Base-by-base conservation (phyloP, 2,113 vertebrate genomes). In the Cromileptes altivelis region DNA sequence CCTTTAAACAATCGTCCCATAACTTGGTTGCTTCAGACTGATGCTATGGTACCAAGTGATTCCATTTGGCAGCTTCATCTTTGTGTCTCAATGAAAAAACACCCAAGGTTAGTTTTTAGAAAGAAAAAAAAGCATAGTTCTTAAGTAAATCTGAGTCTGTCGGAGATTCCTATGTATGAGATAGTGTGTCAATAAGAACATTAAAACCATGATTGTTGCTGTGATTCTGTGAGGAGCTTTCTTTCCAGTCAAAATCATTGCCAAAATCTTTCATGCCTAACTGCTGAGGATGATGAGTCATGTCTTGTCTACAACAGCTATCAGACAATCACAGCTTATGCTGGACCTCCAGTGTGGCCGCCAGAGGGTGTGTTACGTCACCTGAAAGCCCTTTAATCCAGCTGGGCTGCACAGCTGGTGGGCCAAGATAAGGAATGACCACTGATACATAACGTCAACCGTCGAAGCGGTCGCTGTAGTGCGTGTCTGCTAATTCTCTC, bases 381-480 rank as follows among this genome's bases (percentile, higher is more conserved):
- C 67, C 82, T 25, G 65, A 62, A 63, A 73, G 70, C 84, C 49
- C 60, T 72, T 56, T 85, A 86, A 92, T 89, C 88, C 79, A 23
- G 18, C 42, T 40, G 6, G 64, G 53, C 83, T 18, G 70, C 82
- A 76, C 78, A 89, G 81, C 86, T 89, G 88, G 8, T 53, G 69
- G 61, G 33, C 40, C 60, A 3, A 80, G 88, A 85, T 88, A 80
- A 89, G 82, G 42, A 21, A 37, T 50, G 77, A 52, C 75, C 81
- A 52, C 27, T 3, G 81, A 85, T 70, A 55, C 27, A 2, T 3
- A 63, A 82, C 64, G 64, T 63, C 10, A 61, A 57, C 55, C 62
- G 68, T 37, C 69, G 71, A 37, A 65, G 86, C 75, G 63, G 69
- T 62, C 27, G 42, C 11, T 69, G 19, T 4, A 19, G 65, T 42